These are phyloP conservation scores for Aldrovandia affinis DNA, from an alignment of 2,797 vertebrate species.

Conservation along the genomic window DNA sequence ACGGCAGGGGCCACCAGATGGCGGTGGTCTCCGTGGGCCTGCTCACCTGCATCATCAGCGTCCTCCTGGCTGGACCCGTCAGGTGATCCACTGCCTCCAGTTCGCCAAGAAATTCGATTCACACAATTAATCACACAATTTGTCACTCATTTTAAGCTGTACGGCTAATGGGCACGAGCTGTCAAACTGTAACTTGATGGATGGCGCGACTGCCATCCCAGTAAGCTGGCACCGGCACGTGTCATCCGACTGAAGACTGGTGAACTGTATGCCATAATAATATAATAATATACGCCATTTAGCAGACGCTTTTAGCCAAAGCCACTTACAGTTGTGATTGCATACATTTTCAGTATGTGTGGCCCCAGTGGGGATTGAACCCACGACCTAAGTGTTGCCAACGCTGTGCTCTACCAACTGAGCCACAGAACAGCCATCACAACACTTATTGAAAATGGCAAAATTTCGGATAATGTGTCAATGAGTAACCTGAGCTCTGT, in stretches of 20 bases:
- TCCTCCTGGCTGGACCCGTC: conserved; percentile 84
- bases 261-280: background rate
- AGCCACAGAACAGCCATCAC: no score
- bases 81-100: conserved; percentile 69
- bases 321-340: no score
- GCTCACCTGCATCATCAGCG: conserved; percentile 83
- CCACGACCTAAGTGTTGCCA: no score
- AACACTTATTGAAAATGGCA: background rate
- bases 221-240: background rate
- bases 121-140: no score
- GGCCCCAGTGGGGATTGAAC: no score
- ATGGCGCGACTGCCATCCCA: background rate
- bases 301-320: no score
- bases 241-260: background rate
- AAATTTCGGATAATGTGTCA: background rate
- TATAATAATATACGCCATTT: no score
- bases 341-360: no score
- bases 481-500: background rate
- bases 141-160: background rate
- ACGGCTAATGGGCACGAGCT: background rate
- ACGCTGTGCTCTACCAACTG: no score
- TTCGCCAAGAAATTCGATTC: background rate
- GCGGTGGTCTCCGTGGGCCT: conserved; percentile 80
- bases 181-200: background rate
- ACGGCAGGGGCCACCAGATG: conserved; percentile 82